Percentiles rank a stretch among this genome's conserved stretches.
Conservation (phyloP, 1,140 invertebrate genomes). For the Panulirus ornatus region DNA sequence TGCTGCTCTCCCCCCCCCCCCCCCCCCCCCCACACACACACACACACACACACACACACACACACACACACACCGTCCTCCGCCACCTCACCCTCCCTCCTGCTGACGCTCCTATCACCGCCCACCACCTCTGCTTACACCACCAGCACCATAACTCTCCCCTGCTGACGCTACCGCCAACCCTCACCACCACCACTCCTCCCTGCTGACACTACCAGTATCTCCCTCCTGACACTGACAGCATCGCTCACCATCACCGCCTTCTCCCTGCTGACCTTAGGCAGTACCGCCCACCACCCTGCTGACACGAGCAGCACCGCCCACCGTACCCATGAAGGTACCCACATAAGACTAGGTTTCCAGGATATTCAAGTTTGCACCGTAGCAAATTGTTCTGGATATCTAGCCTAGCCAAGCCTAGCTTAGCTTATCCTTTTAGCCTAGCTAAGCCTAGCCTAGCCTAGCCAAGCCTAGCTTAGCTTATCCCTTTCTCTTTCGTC, state of each 20-base stretch:
- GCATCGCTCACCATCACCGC: not conserved
- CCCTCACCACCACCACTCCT: no score
- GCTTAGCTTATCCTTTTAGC: not conserved
- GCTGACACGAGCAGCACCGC: not conserved
- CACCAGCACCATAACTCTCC: no score
- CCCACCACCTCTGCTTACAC: no score
- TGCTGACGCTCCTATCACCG: no score
- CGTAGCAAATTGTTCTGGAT: not conserved
- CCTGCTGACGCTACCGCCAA: no score
- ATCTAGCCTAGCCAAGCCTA: not conserved
- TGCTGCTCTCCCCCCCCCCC: no score
- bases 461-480: not conserved
- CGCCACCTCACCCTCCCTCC: no score
- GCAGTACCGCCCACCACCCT: not conserved
- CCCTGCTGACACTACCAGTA: no score
- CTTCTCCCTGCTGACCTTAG: not conserved
- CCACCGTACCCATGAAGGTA: no score
- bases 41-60: no score
- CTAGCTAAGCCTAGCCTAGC: not conserved
- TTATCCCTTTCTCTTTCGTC: not conserved
- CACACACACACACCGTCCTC: no score
- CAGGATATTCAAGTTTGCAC: not conserved
- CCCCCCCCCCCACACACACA: no score
- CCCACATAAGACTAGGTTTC: not conserved
- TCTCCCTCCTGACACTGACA: not conserved